These are phyloP conservation scores for Coelogynopora nodosa DNA, from an alignment of 2,888 invertebrate genomes.

Conservation along the genomic window DNA sequence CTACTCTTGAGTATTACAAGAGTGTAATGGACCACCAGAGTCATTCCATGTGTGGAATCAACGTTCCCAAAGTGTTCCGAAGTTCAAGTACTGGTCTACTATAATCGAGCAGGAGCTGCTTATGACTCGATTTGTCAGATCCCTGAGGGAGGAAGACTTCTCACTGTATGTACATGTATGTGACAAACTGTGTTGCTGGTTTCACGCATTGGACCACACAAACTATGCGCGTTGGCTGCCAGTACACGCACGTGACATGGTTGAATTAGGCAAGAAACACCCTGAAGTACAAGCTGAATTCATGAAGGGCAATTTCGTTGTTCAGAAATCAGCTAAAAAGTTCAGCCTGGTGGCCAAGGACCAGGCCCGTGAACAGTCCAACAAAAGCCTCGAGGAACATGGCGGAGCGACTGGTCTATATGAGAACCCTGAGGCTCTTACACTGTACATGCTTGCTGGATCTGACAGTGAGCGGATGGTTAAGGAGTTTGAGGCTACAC, in stretches of 20 bases:
- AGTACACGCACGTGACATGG: slow-evolving; percentile 4
- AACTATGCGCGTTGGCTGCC: slow-evolving; percentile 33
- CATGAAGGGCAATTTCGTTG: slow-evolving; percentile 28
- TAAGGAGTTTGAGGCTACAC: slow-evolving; percentile 31
- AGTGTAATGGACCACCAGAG: slow-evolving; percentile 37
- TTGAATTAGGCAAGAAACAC: slow-evolving; percentile 13
- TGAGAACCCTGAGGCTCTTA: slow-evolving; percentile 25
- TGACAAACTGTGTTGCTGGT: slow-evolving; percentile 43
- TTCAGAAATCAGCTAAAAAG: slow-evolving; percentile 23
- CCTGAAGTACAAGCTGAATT: slow-evolving; percentile 12
- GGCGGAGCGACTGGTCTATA: slow-evolving; percentile 16
- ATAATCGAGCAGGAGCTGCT: slow-evolving; percentile 30
- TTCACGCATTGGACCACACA: slow-evolving; percentile 40
- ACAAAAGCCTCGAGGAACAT: slow-evolving; percentile 22
- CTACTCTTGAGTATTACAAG: slow-evolving; percentile 10
- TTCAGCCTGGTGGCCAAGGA: slow-evolving; percentile 25
- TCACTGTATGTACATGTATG: slow-evolving; percentile 41
- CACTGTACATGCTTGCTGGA: slow-evolving; percentile 10
- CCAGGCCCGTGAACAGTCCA: neutral
- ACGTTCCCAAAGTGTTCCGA: slow-evolving; percentile 38
- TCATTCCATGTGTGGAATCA: slow-evolving; percentile 33
- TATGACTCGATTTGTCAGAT: slow-evolving; percentile 14
- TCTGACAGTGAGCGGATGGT: slow-evolving; percentile 17
- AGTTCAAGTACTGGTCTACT: slow-evolving; percentile 37
- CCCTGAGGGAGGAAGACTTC: slow-evolving; percentile 30